A percentile compares a stretch with the other conserved stretches of the same genome.
These are phyloP conservation scores for Alitta virens DNA, from an alignment of 2,888 invertebrate genomes.

Conservation along the genomic window DNA sequence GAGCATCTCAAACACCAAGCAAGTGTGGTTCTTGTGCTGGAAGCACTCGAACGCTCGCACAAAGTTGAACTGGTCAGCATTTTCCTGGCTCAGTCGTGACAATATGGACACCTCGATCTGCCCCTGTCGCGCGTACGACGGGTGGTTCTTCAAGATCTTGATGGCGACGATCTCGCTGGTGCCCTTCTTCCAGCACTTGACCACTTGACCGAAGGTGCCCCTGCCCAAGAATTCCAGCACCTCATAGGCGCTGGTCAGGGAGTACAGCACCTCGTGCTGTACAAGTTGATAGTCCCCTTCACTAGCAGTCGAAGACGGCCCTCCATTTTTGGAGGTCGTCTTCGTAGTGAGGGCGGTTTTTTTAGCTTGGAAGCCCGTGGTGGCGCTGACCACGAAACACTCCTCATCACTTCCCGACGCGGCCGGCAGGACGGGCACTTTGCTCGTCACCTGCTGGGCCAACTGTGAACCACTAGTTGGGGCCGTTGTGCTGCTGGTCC, in stretches of 20 bases:
- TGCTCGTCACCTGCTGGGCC: not conserved
- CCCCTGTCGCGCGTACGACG: constrained; percentile 98
- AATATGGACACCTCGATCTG: constrained; percentile 89
- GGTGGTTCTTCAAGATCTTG: constrained; percentile 99
- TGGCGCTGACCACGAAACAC: constrained; percentile 5
- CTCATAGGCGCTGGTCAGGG: constrained; percentile 87
- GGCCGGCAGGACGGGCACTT: constrained; percentile 24
- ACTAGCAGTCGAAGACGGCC: constrained; percentile 34
- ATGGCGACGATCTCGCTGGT: constrained; percentile 99
- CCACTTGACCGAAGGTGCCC: constrained; percentile 97
- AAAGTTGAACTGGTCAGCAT: constrained; percentile 83
- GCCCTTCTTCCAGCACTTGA: constrained; percentile 99
- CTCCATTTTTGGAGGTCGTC: constrained; percentile 22
- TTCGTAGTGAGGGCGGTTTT: constrained; percentile 10
- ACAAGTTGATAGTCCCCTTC: constrained; percentile 99
- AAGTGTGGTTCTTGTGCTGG: constrained; percentile 99
- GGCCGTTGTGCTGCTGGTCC: constrained; percentile 28
- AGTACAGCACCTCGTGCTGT: constrained; percentile 95
- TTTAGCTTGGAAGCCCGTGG: constrained; percentile 1
- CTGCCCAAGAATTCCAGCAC: constrained; percentile 98
- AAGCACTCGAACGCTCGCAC: constrained; percentile 99
- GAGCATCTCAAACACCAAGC: constrained; percentile 99
- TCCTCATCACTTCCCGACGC: constrained; percentile 55
- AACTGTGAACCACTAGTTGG: not conserved
- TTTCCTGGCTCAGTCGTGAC: constrained; percentile 58